Conservation (phyloP, 2,113 vertebrate species). For the Spizaetus ornatus region DNA sequence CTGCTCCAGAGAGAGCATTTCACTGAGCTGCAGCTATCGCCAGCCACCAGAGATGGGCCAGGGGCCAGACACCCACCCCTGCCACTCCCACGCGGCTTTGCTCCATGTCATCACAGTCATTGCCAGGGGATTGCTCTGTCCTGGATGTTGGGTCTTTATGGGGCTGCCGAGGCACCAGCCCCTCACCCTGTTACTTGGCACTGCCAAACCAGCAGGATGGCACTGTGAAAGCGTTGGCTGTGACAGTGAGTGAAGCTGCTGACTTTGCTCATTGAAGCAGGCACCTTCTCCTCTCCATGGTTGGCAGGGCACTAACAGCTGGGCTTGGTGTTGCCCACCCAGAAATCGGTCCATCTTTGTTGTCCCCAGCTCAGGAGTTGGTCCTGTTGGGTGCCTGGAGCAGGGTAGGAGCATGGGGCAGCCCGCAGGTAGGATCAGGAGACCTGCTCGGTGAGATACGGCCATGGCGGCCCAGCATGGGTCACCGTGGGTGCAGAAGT, state of each 20-base stretch:
- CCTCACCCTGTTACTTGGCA: background rate
- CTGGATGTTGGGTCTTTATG: background rate
- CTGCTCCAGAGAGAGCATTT: background rate
- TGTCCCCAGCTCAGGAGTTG: background rate
- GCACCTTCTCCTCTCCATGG: background rate
- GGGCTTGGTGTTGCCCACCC: background rate
- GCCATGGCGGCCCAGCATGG: accelerated
- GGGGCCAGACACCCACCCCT: background rate
- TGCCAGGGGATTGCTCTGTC: background rate
- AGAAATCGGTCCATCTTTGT: background rate
- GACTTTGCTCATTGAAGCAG: background rate
- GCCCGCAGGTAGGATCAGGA: background rate
- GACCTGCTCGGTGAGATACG: accelerated
- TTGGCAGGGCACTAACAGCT: background rate
- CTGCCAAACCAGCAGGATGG: background rate
- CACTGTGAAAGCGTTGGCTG: accelerated
- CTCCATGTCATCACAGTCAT: accelerated
- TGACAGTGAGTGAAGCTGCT: accelerated
- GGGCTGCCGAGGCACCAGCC: background rate
- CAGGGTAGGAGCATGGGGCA: background rate
- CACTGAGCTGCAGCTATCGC: background rate
- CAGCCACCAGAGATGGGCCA: background rate
- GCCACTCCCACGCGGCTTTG: accelerated
- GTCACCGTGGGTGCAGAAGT: accelerated
- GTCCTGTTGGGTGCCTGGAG: background rate